phyloP scores from a whole-genome alignment of 2,113 vertebrate genomes.

The Eurypyga helias region DNA sequence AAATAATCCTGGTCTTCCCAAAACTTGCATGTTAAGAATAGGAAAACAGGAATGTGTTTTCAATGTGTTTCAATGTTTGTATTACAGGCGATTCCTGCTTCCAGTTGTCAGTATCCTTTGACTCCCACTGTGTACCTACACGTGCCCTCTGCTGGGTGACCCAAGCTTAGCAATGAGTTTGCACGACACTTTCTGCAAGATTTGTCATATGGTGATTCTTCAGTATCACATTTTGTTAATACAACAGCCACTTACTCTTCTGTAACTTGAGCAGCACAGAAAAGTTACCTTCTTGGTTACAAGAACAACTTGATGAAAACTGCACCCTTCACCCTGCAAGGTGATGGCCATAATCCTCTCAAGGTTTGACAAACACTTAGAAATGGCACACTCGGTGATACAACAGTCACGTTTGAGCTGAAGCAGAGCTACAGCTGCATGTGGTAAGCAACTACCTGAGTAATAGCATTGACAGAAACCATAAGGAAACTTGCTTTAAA shows the following conservation, averaged over 20 bases:
- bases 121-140: neutral
- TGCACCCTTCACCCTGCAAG: neutral
- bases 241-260: neutral
- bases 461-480: neutral
- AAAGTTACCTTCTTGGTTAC: neutral
- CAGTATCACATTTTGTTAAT: neutral
- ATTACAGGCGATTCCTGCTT: neutral
- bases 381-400: neutral
- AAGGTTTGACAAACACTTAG: neutral
- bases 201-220: neutral
- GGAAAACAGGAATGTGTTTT: accelerated
- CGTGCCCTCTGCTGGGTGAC: constrained; percentile 19
- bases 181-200: neutral
- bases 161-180: neutral
- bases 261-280: neutral
- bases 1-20: neutral
- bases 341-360: neutral
- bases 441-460: neutral
- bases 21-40: neutral
- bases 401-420: neutral
- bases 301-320: neutral
- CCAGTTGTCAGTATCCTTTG: neutral
- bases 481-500: accelerated
- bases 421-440: neutral
- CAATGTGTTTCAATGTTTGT: too few relatives aligned